phyloP scores from a whole-genome alignment of 2,888 invertebrate genomes.

The Platycnemis pennipes region DNA sequence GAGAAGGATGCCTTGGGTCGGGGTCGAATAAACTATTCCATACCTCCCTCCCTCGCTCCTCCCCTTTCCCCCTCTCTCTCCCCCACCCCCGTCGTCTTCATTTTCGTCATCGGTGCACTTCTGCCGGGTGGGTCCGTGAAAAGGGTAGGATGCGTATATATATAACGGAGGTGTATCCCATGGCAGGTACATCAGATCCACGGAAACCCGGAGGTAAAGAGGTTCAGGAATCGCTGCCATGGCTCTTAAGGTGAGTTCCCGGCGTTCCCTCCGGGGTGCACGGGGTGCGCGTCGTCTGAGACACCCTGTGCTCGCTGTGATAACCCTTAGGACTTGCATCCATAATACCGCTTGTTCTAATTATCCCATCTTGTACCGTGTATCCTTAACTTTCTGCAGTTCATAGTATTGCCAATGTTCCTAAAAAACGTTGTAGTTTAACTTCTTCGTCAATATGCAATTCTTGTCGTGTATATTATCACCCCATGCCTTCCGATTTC shows the following conservation, averaged over 20 bases:
- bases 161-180: constrained; percentile 20
- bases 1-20: constrained; percentile 42
- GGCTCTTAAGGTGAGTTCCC: constrained; percentile 40
- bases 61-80: not conserved
- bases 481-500: no score
- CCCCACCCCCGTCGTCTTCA: not conserved
- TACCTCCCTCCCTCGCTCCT: not conserved
- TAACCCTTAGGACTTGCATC: no score
- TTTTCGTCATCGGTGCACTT: constrained; percentile 43
- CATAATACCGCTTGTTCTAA: no score
- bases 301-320: no score
- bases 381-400: no score
- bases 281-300: no score
- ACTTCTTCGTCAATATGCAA: no score
- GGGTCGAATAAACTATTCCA: constrained; percentile 55
- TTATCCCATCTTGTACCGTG: no score
- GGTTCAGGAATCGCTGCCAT: constrained; percentile 37
- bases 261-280: not conserved
- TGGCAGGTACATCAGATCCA: constrained; percentile 27
- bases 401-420: no score
- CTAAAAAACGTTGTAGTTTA: no score
- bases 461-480: no score
- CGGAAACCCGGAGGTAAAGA: constrained; percentile 23
- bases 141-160: constrained; percentile 40
- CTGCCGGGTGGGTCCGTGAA: constrained; percentile 27